These are phyloP conservation scores for Drosophila prostipennis DNA, from an alignment of 2,888 invertebrate species.

Conservation along the genomic window DNA sequence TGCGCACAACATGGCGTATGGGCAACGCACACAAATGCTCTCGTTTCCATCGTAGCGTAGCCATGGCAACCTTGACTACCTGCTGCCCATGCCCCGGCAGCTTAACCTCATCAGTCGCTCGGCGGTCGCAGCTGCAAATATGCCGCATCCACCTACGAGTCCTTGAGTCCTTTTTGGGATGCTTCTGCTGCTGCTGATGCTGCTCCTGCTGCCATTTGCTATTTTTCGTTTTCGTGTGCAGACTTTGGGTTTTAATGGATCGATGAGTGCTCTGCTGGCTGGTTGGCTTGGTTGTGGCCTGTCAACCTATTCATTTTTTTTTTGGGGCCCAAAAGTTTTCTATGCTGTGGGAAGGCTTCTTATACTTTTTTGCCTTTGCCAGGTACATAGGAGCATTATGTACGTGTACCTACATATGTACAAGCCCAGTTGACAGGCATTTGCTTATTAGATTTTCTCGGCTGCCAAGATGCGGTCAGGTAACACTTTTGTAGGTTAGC, in stretches of 20 bases:
- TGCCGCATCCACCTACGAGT: constrained; percentile 46
- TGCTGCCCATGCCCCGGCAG: constrained; percentile 70
- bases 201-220: constrained; percentile 46
- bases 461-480: constrained; percentile 51
- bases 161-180: constrained; percentile 48
- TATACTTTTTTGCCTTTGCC: neutral
- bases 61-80: constrained; percentile 80
- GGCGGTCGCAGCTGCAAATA: constrained; percentile 55
- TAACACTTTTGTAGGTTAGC: constrained; percentile 62
- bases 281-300: constrained; percentile 38
- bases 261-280: constrained; percentile 62
- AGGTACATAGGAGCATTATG: neutral
- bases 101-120: constrained; percentile 54
- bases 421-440: constrained; percentile 51
- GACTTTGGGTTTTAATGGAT: constrained; percentile 81
- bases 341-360: constrained; percentile 24
- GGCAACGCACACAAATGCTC: constrained; percentile 33
- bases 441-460: constrained; percentile 70
- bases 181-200: constrained; percentile 28
- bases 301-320: constrained; percentile 43
- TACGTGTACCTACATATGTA: neutral
- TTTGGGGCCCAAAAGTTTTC: constrained; percentile 25
- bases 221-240: constrained; percentile 67
- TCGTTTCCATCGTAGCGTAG: constrained; percentile 57
- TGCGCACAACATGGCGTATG: constrained; percentile 78